These are phyloP conservation scores for Siderastrea radians DNA, from an alignment of 92 coral and sea anemone species.

Conservation along the genomic window DNA sequence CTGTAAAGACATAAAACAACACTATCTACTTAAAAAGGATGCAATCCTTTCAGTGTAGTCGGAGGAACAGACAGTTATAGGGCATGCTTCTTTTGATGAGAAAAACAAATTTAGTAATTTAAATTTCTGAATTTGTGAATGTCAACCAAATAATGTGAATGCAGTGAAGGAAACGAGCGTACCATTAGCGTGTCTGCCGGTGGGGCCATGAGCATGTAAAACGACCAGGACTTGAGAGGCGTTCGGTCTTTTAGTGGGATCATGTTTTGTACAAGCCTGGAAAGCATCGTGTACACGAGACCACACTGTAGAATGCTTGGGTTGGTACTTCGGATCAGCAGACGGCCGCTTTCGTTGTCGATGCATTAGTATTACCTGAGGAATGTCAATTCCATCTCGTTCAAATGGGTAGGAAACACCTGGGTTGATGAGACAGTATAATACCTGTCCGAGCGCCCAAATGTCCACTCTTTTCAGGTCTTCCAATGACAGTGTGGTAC, in stretches of 20 bases:
- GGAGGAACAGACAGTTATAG: no score
- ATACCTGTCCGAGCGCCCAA: conserved; percentile 50
- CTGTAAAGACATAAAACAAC: background rate
- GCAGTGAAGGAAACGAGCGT: background rate
- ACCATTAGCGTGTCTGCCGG: background rate
- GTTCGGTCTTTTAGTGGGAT: conserved; percentile 1
- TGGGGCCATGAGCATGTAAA: background rate
- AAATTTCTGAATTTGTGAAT: no score
- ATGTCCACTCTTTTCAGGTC: conserved; percentile 46
- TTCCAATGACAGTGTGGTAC: conserved; percentile 15
- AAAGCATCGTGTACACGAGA: conserved; percentile 12
- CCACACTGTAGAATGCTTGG: conserved; percentile 25
- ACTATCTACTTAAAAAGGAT: no score
- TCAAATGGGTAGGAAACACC: conserved; percentile 35
- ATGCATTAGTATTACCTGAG: background rate
- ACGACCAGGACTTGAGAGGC: conserved; percentile 3
- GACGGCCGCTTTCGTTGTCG: conserved; percentile 16
- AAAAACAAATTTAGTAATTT: no score
- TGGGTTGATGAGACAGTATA: conserved; percentile 43
- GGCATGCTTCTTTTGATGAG: no score
- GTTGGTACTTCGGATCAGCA: background rate
- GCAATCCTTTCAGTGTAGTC: no score
- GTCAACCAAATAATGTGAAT: no score
- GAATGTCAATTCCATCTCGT: background rate
- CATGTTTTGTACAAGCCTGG: conserved; percentile 1